Conservation (phyloP, 2,797 vertebrate species). For the Poliocrania exsul region DNA sequence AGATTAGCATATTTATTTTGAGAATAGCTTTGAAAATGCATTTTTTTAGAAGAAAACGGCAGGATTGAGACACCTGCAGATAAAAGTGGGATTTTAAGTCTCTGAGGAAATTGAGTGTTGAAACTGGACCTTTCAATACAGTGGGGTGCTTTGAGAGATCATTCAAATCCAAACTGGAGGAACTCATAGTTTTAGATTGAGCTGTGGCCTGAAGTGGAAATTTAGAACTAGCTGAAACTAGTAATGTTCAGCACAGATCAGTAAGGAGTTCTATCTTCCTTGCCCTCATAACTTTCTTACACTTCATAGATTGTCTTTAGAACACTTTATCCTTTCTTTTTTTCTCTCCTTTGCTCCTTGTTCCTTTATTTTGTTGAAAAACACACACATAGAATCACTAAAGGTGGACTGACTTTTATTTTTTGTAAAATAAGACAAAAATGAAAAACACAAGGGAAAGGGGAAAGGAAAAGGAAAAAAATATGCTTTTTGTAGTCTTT, state of each 20-base stretch:
- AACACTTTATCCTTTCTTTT: neutral
- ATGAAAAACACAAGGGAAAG: neutral
- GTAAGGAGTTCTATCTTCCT: neutral
- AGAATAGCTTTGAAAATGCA: neutral
- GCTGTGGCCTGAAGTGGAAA: neutral
- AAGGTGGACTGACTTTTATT: neutral
- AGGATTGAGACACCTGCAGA: neutral
- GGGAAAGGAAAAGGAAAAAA: neutral
- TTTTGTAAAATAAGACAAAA: neutral
- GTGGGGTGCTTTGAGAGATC: neutral
- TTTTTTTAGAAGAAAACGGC: neutral
- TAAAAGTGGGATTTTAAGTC: neutral
- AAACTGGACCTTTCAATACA: neutral
- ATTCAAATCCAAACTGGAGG: neutral
- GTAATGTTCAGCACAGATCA: neutral
- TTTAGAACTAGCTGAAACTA: neutral
- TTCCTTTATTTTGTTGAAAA: neutral
- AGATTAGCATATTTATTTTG: neutral
- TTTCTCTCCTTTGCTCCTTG: neutral
- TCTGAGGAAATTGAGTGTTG: neutral
- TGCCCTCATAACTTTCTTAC: neutral
- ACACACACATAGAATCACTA: neutral
- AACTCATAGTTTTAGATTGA: neutral
- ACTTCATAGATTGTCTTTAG: neutral
- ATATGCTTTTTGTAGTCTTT: neutral